phyloP scores from a whole-genome alignment of 2,797 vertebrate genomes.

The Odontamblyopus rebecca region DNA sequence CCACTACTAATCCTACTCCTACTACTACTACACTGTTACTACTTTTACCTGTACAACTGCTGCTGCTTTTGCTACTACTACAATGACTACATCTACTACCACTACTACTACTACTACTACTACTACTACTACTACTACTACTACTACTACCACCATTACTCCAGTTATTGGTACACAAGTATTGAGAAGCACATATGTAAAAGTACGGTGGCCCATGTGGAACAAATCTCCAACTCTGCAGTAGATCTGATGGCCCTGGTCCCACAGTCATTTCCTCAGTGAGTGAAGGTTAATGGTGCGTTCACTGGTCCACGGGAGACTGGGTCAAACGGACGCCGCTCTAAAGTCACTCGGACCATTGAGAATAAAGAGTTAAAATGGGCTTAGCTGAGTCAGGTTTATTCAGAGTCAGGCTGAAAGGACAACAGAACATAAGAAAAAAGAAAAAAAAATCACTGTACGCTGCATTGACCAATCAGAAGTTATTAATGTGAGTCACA shows the following conservation, averaged over 20 bases:
- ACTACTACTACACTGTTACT: too few relatives aligned
- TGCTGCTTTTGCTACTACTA: too few relatives aligned
- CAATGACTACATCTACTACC: too few relatives aligned
- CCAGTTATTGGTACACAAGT: background rate
- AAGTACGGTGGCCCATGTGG: conserved; percentile 27
- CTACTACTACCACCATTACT: background rate
- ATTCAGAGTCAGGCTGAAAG: background rate
- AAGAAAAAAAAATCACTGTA: too few relatives aligned
- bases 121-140: background rate
- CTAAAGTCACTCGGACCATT: background rate
- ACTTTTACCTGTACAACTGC: too few relatives aligned
- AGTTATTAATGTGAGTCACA: too few relatives aligned
- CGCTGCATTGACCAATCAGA: too few relatives aligned
- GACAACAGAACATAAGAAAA: background rate
- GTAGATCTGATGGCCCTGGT: conserved; percentile 38
- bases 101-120: too few relatives aligned
- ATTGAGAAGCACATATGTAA: conserved; percentile 1
- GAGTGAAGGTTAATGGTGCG: conserved; percentile 23
- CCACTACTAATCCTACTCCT: too few relatives aligned
- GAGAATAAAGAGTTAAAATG: background rate
- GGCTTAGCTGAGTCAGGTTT: background rate
- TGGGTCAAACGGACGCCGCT: conserved; percentile 25
- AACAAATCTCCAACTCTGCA: conserved; percentile 27
- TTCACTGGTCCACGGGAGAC: conserved; percentile 12
- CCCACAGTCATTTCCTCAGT: conserved; percentile 32